Conservation (phyloP, 2,113 vertebrate species). For the Oreochromis aureus region DNA sequence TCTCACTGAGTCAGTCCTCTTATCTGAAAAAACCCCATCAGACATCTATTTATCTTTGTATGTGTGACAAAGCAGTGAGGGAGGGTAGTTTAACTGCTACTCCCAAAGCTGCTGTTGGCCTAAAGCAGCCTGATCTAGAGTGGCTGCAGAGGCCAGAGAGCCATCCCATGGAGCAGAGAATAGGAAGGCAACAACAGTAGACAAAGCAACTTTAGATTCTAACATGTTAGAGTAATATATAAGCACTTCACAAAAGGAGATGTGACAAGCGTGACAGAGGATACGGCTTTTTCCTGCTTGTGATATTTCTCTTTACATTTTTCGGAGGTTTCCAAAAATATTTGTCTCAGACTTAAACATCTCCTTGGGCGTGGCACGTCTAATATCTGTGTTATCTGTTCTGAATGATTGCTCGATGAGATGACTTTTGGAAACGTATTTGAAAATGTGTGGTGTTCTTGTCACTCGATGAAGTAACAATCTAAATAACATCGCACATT, state of each 20-base stretch:
- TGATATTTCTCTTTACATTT: background rate
- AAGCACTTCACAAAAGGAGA: background rate
- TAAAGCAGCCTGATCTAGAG: background rate
- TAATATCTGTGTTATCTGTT: slow-evolving; percentile 4
- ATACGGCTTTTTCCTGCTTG: background rate
- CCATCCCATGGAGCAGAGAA: background rate
- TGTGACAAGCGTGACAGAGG: background rate
- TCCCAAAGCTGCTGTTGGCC: slow-evolving; percentile 9
- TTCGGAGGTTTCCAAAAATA: background rate
- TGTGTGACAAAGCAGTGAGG: slow-evolving; percentile 36
- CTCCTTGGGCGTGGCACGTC: background rate
- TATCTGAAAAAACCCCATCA: slow-evolving; percentile 40
- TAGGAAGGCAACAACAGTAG: background rate
- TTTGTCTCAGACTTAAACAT: background rate
- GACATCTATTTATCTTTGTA: slow-evolving; percentile 43
- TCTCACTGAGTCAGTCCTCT: slow-evolving; percentile 11
- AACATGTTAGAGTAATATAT: background rate
- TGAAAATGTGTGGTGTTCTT: slow-evolving; percentile 3
- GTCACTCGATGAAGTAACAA: background rate
- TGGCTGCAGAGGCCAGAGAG: background rate
- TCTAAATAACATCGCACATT: slow-evolving; percentile 11
- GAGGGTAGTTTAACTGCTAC: slow-evolving; percentile 34
- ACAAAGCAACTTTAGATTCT: background rate
- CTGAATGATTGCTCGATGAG: background rate
- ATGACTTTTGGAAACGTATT: background rate